These are phyloP conservation scores for Motacilla tschutschensis DNA, from an alignment of 2,113 vertebrate genomes.

Conservation along the genomic window DNA sequence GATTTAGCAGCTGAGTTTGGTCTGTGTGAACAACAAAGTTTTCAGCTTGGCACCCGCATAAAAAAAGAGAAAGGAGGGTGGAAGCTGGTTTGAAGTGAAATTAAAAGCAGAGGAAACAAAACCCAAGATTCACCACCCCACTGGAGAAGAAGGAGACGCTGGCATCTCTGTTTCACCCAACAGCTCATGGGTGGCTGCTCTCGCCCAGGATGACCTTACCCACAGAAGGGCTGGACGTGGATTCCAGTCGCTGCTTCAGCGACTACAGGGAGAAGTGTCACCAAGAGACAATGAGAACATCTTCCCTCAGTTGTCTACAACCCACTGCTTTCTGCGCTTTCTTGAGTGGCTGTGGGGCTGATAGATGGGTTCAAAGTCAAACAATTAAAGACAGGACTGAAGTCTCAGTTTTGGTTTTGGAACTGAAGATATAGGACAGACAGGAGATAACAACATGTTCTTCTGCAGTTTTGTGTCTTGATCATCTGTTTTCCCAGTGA, in stretches of 20 bases:
- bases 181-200: neutral
- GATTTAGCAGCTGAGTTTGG: neutral
- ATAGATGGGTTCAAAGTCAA: neutral
- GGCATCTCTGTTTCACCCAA: neutral
- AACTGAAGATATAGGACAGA: neutral
- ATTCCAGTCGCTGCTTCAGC: neutral
- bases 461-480: neutral
- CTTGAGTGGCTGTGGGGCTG: neutral
- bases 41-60: neutral
- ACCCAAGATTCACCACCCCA: neutral
- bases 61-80: neutral
- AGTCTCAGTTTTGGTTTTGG: neutral
- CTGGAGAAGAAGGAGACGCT: neutral
- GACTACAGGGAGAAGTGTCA: neutral
- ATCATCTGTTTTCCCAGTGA: neutral
- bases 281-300: neutral
- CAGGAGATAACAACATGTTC: neutral
- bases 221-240: fast-evolving
- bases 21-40: neutral
- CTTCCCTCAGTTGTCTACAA: neutral
- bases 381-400: neutral
- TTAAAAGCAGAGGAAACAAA: constrained; percentile 23
- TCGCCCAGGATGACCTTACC: neutral
- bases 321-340: neutral
- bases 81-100: constrained; percentile 21